Evolutionary conservation across 2,113 vertebrate genomes (phyloP).

Genomic region (Suricata suricatta): DNA sequence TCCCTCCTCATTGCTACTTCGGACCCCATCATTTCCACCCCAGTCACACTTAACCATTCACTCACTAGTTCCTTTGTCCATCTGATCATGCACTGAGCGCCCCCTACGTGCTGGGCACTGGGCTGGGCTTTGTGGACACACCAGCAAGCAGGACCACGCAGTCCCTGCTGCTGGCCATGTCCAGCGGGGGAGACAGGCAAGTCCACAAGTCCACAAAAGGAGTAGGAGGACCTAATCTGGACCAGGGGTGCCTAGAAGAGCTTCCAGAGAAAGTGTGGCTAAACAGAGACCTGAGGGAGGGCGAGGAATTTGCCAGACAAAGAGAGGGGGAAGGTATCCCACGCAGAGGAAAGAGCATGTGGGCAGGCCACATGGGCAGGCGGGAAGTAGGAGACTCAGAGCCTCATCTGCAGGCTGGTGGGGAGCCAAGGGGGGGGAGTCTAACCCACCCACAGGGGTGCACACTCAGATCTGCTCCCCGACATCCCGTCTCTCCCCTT

Average conservation of each 20-base stretch:
- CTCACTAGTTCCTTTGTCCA: neutral
- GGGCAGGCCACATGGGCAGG: slow-evolving; percentile 10
- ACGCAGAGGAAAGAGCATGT: neutral
- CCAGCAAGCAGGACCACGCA: neutral
- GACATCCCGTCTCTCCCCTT: slow-evolving; percentile 48
- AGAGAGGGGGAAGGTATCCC: neutral
- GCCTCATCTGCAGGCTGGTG: neutral
- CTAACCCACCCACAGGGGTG: neutral
- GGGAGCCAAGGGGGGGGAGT: neutral
- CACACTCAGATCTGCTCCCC: neutral
- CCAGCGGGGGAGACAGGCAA: neutral
- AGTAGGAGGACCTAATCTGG: neutral
- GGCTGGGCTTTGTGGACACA: neutral
- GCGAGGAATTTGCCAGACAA: neutral
- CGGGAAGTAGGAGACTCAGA: neutral
- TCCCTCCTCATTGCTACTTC: neutral
- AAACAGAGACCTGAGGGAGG: neutral
- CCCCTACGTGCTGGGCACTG: neutral
- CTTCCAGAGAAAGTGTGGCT: neutral
- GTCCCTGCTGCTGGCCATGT: neutral
- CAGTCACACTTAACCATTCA: neutral
- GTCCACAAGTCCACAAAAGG: neutral
- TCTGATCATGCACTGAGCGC: neutral
- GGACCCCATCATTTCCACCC: neutral
- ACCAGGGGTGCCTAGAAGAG: neutral